Evolutionary conservation across 2,113 vertebrate species (phyloP).

Genomic region (Syngnathus scovelli): DNA sequence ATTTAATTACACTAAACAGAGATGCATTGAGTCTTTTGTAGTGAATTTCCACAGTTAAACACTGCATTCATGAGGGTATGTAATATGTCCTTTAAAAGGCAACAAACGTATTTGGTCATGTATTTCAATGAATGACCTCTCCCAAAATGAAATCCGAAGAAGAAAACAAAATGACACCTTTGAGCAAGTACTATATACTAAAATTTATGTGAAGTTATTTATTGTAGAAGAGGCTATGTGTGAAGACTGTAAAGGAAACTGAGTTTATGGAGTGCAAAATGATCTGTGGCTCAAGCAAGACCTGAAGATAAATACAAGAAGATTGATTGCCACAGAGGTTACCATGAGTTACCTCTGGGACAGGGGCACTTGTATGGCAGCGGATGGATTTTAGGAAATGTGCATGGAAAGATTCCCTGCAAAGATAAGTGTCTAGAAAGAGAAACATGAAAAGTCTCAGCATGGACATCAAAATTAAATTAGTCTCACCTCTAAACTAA

Average conservation of each 20-base stretch:
- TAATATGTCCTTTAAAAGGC: neutral
- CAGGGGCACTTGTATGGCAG: slow-evolving; percentile 58
- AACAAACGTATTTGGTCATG: neutral
- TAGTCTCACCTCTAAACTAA: slow-evolving; percentile 68
- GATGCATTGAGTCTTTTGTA: slow-evolving; percentile 12
- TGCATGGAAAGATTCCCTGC: slow-evolving; percentile 62
- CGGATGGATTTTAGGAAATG: slow-evolving; percentile 69
- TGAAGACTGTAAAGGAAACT: neutral
- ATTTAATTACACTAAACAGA: slow-evolving; percentile 11
- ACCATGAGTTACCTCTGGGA: slow-evolving; percentile 56
- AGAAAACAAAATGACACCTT: too few relatives aligned
- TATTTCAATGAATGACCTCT: neutral
- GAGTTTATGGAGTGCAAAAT: slow-evolving; percentile 22
- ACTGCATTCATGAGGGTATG: slow-evolving; percentile 10
- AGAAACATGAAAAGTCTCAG: slow-evolving; percentile 56
- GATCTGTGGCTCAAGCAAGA: slow-evolving; percentile 47
- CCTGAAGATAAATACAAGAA: slow-evolving; percentile 48
- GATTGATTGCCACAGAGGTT: slow-evolving; percentile 67
- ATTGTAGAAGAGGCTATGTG: neutral
- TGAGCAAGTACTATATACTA: too few relatives aligned
- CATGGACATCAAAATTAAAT: slow-evolving; percentile 62
- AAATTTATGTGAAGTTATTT: neutral
- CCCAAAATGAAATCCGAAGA: neutral
- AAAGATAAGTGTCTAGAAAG: slow-evolving; percentile 74
- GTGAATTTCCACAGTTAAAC: slow-evolving; percentile 23